Evolutionary conservation across 2,113 vertebrate genomes (phyloP), one percentile per base, ranked within the genome.

Genomic region (Lipotes vexillifer): DNA sequence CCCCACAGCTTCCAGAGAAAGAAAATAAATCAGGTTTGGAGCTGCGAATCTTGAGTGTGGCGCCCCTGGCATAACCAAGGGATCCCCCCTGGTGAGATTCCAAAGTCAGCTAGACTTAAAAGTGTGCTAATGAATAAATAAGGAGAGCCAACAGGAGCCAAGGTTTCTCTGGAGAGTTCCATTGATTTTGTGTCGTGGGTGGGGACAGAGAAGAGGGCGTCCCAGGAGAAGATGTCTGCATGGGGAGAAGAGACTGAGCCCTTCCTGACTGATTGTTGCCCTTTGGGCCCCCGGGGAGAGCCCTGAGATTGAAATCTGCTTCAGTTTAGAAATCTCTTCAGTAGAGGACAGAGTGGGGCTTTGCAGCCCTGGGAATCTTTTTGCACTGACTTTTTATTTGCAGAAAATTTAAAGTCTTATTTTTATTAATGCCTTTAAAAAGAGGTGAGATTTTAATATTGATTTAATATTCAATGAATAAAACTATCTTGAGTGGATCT

Each of bases 391-490:
- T 44, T 92, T 88, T 85, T 90, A 85, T 93, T 84, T 90, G n/a
- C 8, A 72, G 71, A 71, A 86, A 71, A 74, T 61, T 55, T 36
- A 65, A 89, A 63, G 85, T 65, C 25, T 80, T 77, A 36, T 71
- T 82, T 95, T 94, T 38, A 87, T 82, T 83, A 71, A 31, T 55
- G 31, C 33, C 63, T 78, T 78, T 15, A 49, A 75, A 80, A 82
- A 69, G 31, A 74, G 33, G 38, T 74, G 27, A 77, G 46, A 49
- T 57, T 77, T 82, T 61, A 92, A 61, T 68, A 33, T 15, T 69
- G 11, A 33, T 66, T 80, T 85, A 75, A 55, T 61, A 66, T 2
- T 86, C 72, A 33, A 11, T 75, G 72, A 29, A 23, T 63, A 25
- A 57, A 75, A 78, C 41, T 13, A 15, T 8, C 31, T 31, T 27